Evolutionary conservation across 2,888 invertebrate species (phyloP), one percentile per base, ranked within the genome.

Genomic region (Deilephila elpenor): DNA sequence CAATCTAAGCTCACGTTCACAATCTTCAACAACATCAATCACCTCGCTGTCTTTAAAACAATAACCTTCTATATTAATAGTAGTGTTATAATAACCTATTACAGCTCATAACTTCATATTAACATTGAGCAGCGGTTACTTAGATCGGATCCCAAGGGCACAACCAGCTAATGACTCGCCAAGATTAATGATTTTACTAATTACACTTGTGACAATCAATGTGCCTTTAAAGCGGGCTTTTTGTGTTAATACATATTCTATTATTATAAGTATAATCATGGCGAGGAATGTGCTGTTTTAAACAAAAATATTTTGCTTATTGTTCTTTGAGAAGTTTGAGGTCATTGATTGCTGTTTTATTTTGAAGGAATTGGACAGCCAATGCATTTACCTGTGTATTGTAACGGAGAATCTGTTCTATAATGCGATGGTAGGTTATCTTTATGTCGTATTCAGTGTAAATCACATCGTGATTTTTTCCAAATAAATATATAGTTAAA

Each of bases 141-240:
- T 91, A 91, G 87, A 87, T 85, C 79, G 76, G 75, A 89, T 91
- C 90, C 93, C 93, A 93, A 92, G 93, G 89, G 89, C 91, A 86
- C 84, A 84, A 56, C 86, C 82, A 83, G 82, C 90, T 93, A 93
- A 93, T 92, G 92, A 89, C 89, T 86, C 75, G 76, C 76, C 77
- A 91, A 91, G 94, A 94, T 94, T 93, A 90, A 94, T 93, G 93
- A 89, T 89, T 90, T 88, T 77, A 90, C 91, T 93, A 93, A 94
- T 94, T 93, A 93, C 84, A 87, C 84, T 85, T 85, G 91, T 87
- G 93, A 94, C 93, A 93, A 93, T 91, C 89, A 88, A 88, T 89
- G 88, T 87, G 85, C 83, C 88, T 91, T 85, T 85, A 85, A 88
- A 87, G 85, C 29, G 59, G n/a, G 67, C 84, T 91, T 91, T 92